Base-by-base conservation (phyloP, 2,113 vertebrate species). In the Varanus komodoensis region DNA sequence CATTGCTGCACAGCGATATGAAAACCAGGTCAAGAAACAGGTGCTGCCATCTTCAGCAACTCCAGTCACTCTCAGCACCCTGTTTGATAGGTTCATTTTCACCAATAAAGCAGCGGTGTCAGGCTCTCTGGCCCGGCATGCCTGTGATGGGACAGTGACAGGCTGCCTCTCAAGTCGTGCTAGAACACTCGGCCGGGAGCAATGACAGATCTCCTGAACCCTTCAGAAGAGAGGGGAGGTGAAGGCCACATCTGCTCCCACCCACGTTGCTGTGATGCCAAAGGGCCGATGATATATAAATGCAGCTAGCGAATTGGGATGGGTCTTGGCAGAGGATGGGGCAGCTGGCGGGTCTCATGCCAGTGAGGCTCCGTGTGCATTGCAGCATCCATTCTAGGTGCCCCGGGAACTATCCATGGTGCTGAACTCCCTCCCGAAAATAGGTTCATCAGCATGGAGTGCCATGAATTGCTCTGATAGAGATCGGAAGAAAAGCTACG, bases 21-120 rank as follows among this genome's bases (percentile, higher is more conserved):
- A 61, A 54, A 61, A 15, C 57, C 6, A 61, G 57, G 11, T 61
- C 57, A 61, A 61, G 57, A 61, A 90, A 91, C 93, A 94, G 86
- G 91, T 91, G 54, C 17, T 64, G 54, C 17, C 3, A n/a, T 64
- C n/a, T 64, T 17, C 52, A n/a, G 7, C 80, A 81, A 54, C 25
- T 12, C 27, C 52, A 54, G 32, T 81, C 48, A 54, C 32, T 82
- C 14, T n/a, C 32, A 34, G 29, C 15, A 19, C 78, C 29, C 32
- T 52, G 3, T n/a, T 54, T 71, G 44, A 34, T 71, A 71, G 12
- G 38, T 2, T n/a, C 8, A 73, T 71, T 73, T 32, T 73, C 48
- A 52, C 68, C 44, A 54, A n/a, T 54, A 12, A 25, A 15, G 32
- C 32, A 82, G 64, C 38, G n/a, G n/a, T 8, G 44, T 32, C 1